Evolutionary conservation across 2,113 vertebrate species (phyloP), one percentile per base, ranked within the genome.

Genomic region (Perognathus longimembris): DNA sequence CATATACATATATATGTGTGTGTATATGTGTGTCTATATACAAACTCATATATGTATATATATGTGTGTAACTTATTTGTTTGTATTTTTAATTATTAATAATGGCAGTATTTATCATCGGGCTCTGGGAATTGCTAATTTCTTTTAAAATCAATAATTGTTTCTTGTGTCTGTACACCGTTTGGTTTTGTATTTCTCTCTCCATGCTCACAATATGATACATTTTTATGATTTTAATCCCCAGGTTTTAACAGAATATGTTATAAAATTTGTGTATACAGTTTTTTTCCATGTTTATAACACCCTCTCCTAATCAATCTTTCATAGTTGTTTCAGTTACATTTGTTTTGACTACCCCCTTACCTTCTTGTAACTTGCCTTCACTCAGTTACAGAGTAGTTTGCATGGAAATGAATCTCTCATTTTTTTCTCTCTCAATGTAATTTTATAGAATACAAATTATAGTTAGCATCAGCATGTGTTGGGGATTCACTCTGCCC

Each of bases 381-480:
- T 84, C 24, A 11, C 22, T 34, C 42, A 70, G 14, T 36, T 50
- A 10, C 1, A 26, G 24, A n/a, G 89, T 94, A 70, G 22, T 82
- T 91, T 85, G 82, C 34, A 26, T 91, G 45, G 26, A 89, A 82
- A 69, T 86, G 4, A 85, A 67, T 74, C 42, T 81, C 3, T 66
- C 61, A 32, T 85, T 1, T 66, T 73, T 82, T 9, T 59, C n/a
- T 81, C 78, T 42, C 45, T 71, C 24, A 93, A 89, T 89, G 32
- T 21, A 7, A 50, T 80, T 85, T 87, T 80, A 67, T 93, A 88
- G 69, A 67, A 70, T 45, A 42, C 30, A 93, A 86, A 78, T 34
- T 69, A 75, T 15, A 87, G 2, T 38, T 89, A 34, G 40, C 54
- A 82, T 54, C 36, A 38, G n/a, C n/a, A n/a, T n/a, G n/a, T n/a